Evolutionary conservation across 1,140 invertebrate species (phyloP), one percentile per base, ranked within the genome.

Genomic region (Argopecten irradians): DNA sequence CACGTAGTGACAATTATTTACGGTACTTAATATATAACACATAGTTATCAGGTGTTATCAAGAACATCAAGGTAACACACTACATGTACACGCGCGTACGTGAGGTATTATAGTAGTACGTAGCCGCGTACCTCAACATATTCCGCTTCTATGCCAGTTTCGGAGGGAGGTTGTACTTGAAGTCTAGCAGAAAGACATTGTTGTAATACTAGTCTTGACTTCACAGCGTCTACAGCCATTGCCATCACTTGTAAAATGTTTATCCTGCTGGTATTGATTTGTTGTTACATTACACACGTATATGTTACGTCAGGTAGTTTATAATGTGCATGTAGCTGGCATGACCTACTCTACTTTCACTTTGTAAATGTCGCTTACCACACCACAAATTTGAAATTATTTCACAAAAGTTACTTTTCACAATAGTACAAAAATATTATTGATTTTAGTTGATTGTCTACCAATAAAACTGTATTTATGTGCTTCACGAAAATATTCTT

Each of bases 171-270:
- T 82, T 93, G 90, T 39, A 92, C 90, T 89, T 92, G 92, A 9
- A 94, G 88, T 89, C 88, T 92, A 11, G 93, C 94, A 13, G 90
- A 91, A 28, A 93, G 84, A 86, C 94, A 94, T 84, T 94, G 94
- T 82, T 94, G 93, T 34, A 94, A 43, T 14, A 94, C 82, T 33
- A 92, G 41, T 36, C 91, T 87, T 1, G 90, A 88, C 85, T 88
- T 90, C 7, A 71, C 36, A 43, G 83, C 82, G 41, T n/a, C 46
- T 83, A 36, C 83, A 46, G 32, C 87, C 83, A 39, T 43, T 87
- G 41, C 36, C 84, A 86, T 41, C 84, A 84, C 32, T 41, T 34
- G 7, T 32, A 71, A n/a, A 35, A 86, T 34, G 85, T 39, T n/a
- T 83, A 41, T 84, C 33, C 55, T 28, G 22, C 85, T 8, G 83